Evolutionary conservation across 2,113 vertebrate genomes (phyloP).

Genomic region (Ophthalmolycus amberensis): DNA sequence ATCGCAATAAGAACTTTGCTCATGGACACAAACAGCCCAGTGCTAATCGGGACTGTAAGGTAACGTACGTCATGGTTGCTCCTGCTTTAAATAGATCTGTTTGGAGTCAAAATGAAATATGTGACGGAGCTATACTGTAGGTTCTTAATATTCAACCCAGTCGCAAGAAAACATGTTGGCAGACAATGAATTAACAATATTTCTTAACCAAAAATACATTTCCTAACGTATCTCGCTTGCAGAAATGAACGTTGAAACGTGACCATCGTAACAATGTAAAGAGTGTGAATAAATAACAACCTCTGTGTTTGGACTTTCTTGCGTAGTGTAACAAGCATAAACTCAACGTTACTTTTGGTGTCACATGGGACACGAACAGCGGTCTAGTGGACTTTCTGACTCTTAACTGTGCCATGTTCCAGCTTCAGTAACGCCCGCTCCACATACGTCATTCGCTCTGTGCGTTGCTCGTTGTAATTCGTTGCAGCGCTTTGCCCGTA

Average conservation of each 20-base stretch:
- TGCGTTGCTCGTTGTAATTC: not conserved
- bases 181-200: not conserved
- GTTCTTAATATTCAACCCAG: not conserved
- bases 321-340: no score
- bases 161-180: not conserved
- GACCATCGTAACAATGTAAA: not conserved
- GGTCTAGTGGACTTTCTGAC: not conserved
- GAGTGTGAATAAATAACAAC: no score
- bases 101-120: not conserved
- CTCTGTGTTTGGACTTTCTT: no score
- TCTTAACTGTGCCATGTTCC: not conserved
- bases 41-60: conserved; percentile 15
- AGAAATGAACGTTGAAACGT: not conserved
- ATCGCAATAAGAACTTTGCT: conserved; percentile 42
- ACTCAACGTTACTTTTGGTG: no score
- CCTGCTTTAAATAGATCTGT: not conserved
- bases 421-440: not conserved
- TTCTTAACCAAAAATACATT: not conserved
- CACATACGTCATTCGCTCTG: not conserved
- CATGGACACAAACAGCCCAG: conserved; percentile 35
- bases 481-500: not conserved
- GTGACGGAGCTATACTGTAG: not conserved
- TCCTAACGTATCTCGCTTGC: not conserved
- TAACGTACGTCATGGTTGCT: not conserved
- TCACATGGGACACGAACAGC: no score